Evolutionary conservation across 2,888 invertebrate species (phyloP), one percentile per base, ranked within the genome.

Genomic region (Ectropis crepuscularia): DNA sequence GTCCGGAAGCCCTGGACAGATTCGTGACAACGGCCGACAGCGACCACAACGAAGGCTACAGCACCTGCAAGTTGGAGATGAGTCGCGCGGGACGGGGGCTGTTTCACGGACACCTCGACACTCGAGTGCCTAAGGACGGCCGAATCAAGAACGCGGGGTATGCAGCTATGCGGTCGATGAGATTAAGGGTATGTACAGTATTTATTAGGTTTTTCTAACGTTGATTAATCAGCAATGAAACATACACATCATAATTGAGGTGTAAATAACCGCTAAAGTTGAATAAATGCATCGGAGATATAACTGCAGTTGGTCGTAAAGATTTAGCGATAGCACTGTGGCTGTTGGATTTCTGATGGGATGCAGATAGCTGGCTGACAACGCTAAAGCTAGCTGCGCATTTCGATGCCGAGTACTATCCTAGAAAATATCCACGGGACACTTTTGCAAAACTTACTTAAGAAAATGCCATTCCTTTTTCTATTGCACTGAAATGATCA

Each of bases 41-140:
- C 65, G 98, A 98, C 85, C 96, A 97, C 77, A 94, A 95, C 62
- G 95, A 97, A 81, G 98, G 98, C 0, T 95, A 92, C 78, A 98
- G 98, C 82, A 97, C 96, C 74, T 96, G 96, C 62, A 86, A 88
- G 6, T 89, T 98, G 11, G 92, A 94, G 12, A 86, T 96, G 70
- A 96, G 96, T 72, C 88, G 93, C 42, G 89, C 94, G 2, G 96
- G 96, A 0, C 94, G 95, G 63, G 97, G 94, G 0, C 79, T 95
- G 28, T 97, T 97, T 82, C 94, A 95, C 67, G 98, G 98, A 0
- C 87, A 93, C 64, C 85, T 97, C 8, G 95, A 94, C 77, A 94
- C 95, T 0, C 94, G 94, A 63, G 90, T 96, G 9, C 96, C 97
- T 0, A 96, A 96, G 81, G 98, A 98, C 92, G 99, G 99, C 2